Base-by-base conservation (phyloP, 1,140 invertebrate species). In the Procambarus virginalis region DNA sequence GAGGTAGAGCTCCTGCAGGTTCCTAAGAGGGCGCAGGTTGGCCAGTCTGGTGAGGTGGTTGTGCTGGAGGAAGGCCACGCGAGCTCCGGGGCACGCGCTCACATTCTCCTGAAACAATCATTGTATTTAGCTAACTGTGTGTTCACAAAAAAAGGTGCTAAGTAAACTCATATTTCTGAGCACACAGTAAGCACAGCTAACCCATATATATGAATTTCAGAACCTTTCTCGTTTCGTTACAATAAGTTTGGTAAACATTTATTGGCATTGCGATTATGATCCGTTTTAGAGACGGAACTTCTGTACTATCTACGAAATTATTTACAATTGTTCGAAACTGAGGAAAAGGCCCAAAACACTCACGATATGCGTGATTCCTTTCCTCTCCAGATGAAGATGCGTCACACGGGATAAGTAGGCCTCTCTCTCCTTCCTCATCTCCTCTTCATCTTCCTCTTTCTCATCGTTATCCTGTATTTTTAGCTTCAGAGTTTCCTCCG, bases 1-100 rank as follows among this genome's bases (percentile, higher is more conserved):
- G 6, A 89, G 88, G 22, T 84, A 89, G 14, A 89, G 82, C 64
- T 89, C 88, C 55, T 84, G 88, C 55, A 89, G 88, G 45, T 78
- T 70, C 10, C 75, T 51, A 2, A 89, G 81, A 0, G 79, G 81
- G 3, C 88, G 51, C 3, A 89, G 81, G 60, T 89, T 89, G 58
- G 81, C 49, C n/a, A 89, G 75, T 2, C 88, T 75, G 2, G 88
- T 89, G 17, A 89, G 88, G 58, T 89, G 88, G 48, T 89, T 89
- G 48, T 89, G 88, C 46, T 89, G 88, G 10, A 89, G 75, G 73
- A 77, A 89, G 10, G 76, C 88, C 51, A 89, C 82, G 4, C 73
- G 81, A 9, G 76, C 81, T 2, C 75, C 88, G 2, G 55, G 68
- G 70, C 88, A 89, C 22, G 34, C 20, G 3, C 34, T 55, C 2